Conservation (phyloP, 2,113 vertebrate species). For the Etheostoma spectabile region DNA sequence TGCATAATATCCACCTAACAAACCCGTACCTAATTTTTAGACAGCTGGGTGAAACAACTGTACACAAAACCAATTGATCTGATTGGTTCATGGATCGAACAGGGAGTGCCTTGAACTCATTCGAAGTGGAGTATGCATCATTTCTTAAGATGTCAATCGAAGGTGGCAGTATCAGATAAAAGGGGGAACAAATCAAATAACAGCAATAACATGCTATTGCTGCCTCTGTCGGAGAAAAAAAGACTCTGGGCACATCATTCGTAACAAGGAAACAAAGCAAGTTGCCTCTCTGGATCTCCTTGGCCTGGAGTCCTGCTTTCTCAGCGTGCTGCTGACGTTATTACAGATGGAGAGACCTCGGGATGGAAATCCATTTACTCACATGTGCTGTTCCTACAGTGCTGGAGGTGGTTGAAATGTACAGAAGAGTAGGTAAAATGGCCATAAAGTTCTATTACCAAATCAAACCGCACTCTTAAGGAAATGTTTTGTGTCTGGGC, state of each 20-base stretch:
- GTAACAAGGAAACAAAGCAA: slow-evolving; percentile 42
- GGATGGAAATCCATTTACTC: slow-evolving; percentile 53
- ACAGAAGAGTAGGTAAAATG: slow-evolving; percentile 65
- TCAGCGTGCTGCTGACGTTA: slow-evolving; percentile 45
- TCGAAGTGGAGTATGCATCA: slow-evolving; percentile 38
- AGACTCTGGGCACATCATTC: slow-evolving; percentile 53
- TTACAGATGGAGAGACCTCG: slow-evolving; percentile 65
- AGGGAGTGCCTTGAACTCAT: slow-evolving; percentile 25
- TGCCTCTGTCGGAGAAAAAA: slow-evolving; percentile 4
- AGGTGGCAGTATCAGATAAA: slow-evolving; percentile 25
- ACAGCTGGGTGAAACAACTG: slow-evolving; percentile 1
- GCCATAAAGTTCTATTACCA: slow-evolving; percentile 77
- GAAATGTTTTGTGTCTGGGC: slow-evolving; percentile 73
- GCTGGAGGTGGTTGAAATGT: slow-evolving; percentile 60
- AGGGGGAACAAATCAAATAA: slow-evolving; percentile 23
- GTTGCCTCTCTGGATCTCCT: slow-evolving; percentile 38
- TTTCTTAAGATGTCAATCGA: slow-evolving; percentile 39
- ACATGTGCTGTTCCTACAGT: slow-evolving; percentile 37
- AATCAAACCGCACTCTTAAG: slow-evolving; percentile 75
- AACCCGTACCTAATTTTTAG: background rate
- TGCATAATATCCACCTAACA: background rate
- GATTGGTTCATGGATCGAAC: slow-evolving; percentile 32
- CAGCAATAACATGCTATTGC: slow-evolving; percentile 18
- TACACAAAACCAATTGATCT: slow-evolving; percentile 40
- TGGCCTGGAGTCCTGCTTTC: slow-evolving; percentile 53